Evolutionary conservation across 2,113 vertebrate genomes (phyloP).

Genomic region (Channa argus): DNA sequence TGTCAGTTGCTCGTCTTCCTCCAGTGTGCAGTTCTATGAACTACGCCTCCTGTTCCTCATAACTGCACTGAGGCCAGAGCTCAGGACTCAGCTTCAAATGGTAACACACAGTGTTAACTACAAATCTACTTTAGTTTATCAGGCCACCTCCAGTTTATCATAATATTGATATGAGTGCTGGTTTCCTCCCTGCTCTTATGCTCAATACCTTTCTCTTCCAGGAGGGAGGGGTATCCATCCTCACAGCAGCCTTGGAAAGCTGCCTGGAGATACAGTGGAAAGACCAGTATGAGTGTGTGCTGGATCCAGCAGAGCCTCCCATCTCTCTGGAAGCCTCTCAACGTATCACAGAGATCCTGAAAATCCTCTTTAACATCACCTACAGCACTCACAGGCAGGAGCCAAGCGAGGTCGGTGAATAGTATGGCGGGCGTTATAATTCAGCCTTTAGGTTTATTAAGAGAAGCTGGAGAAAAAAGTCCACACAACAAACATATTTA

Average conservation of each 20-base stretch:
- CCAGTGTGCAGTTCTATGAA: conserved; percentile 83
- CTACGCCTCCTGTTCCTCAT: conserved; percentile 85
- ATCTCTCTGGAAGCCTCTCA: conserved; percentile 79
- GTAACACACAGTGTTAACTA: conserved; percentile 33
- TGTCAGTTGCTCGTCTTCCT: conserved; percentile 51
- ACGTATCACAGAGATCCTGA: conserved; percentile 78
- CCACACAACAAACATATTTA: neutral
- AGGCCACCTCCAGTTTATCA: no score
- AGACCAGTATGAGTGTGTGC: conserved; percentile 73
- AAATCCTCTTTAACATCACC: conserved; percentile 84
- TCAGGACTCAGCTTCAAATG: conserved; percentile 79
- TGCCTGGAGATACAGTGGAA: conserved; percentile 78
- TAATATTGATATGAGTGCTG: neutral
- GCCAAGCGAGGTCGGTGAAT: conserved; percentile 75
- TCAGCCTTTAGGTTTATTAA: neutral
- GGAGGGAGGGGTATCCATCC: conserved; percentile 76
- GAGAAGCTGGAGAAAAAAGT: neutral
- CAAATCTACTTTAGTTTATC: no score
- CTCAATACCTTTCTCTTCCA: conserved; percentile 27
- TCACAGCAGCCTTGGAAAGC: conserved; percentile 77
- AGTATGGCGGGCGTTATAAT: neutral
- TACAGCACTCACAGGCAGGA: conserved; percentile 76
- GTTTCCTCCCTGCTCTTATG: neutral
- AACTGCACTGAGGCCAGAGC: conserved; percentile 82
- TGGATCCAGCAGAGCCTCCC: conserved; percentile 45